A percentile compares a stretch with the other conserved stretches of the same genome.
These are phyloP conservation scores for Tachina grossa DNA, from an alignment of 2,888 invertebrate species.

Conservation along the genomic window DNA sequence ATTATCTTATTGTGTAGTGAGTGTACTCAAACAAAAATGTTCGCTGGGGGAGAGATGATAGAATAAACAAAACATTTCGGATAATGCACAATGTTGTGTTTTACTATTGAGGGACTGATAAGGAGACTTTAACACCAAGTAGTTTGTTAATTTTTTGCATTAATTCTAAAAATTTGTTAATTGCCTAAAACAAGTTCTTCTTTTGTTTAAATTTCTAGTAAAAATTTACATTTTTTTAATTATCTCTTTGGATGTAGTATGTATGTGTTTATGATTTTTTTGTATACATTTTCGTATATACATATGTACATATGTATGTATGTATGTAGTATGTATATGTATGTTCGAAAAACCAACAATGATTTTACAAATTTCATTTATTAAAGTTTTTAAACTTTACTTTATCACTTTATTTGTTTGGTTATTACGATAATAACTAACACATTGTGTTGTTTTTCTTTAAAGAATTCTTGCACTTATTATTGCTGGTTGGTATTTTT, in stretches of 20 bases:
- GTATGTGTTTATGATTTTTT: slow-evolving; percentile 28
- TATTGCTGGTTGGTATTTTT: slow-evolving; percentile 61
- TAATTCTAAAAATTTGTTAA: slow-evolving; percentile 68
- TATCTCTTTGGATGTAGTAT: slow-evolving; percentile 66
- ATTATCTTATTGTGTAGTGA: slow-evolving; percentile 32
- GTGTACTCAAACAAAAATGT: slow-evolving; percentile 20
- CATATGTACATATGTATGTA: background rate
- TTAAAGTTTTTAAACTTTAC: slow-evolving; percentile 60
- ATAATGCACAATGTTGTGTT: slow-evolving; percentile 35
- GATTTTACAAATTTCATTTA: slow-evolving; percentile 33
- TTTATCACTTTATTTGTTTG: slow-evolving; percentile 60
- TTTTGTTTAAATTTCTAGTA: slow-evolving; percentile 61
- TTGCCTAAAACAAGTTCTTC: slow-evolving; percentile 67
- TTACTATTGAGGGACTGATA: slow-evolving; percentile 15
- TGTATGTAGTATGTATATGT: slow-evolving; percentile 19
- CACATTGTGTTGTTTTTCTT: slow-evolving; percentile 53
- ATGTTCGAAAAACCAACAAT: slow-evolving; percentile 53
- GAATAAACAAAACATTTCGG: background rate
- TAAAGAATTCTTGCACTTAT: slow-evolving; percentile 59
- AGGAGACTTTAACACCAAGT: slow-evolving; percentile 33
- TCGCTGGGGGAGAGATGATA: slow-evolving; percentile 11
- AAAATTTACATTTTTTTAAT: slow-evolving; percentile 51
- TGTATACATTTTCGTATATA: slow-evolving; percentile 16
- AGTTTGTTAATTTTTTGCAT: slow-evolving; percentile 24
- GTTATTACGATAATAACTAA: slow-evolving; percentile 45